Evolutionary conservation across 2,113 vertebrate genomes (phyloP).

Genomic region (Micronycteris hirsuta): DNA sequence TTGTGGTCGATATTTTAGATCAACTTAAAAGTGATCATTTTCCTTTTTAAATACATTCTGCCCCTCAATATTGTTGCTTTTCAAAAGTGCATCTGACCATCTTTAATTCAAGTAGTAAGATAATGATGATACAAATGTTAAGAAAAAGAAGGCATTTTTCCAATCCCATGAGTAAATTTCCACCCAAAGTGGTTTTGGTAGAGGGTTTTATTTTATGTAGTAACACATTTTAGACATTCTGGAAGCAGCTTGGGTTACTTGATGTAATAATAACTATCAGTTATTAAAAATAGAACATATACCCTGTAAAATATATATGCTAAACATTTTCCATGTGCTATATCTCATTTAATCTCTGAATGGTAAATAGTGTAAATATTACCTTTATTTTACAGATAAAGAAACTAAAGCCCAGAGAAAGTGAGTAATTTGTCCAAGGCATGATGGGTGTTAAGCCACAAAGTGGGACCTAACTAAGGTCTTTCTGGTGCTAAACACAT

Average conservation of each 20-base stretch:
- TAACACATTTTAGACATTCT: neutral
- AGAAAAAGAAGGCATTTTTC: neutral
- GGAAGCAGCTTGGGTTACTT: neutral
- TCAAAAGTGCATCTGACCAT: neutral
- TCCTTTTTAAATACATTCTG: neutral
- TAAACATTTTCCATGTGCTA: neutral
- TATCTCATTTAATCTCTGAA: neutral
- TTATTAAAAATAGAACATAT: neutral
- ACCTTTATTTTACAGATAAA: neutral
- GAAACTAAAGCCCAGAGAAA: neutral
- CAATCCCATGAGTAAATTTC: neutral
- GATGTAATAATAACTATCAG: neutral
- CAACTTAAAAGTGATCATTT: slow-evolving; percentile 12
- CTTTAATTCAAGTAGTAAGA: neutral
- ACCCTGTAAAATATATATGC: neutral
- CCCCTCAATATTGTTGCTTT: neutral
- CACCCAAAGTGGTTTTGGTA: neutral
- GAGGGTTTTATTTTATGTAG: neutral
- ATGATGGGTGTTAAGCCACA: neutral
- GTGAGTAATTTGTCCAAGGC: neutral
- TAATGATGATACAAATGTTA: neutral
- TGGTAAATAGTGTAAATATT: neutral
- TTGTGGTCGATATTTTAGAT: neutral
- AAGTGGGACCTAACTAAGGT: neutral
- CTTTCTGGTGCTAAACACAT: neutral